Conservation (phyloP, 2,888 invertebrate species). For the Zeuzera pyrina region DNA sequence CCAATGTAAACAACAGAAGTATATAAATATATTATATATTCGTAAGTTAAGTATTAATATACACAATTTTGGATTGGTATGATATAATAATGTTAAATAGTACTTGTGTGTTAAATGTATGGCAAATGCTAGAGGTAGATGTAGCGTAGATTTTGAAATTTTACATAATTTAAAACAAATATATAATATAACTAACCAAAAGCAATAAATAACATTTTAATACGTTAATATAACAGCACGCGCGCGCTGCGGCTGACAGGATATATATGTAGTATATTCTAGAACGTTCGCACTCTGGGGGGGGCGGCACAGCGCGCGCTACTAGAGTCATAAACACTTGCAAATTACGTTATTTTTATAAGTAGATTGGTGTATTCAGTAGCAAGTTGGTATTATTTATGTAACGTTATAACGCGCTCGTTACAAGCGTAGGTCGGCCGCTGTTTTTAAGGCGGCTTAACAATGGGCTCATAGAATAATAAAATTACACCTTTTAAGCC, state of each 20-base stretch:
- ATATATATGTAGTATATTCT: background rate
- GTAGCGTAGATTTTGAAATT: constrained; percentile 72
- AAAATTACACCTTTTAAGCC: too few relatives aligned
- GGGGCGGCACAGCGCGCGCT: constrained; percentile 52
- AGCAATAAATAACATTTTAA: constrained; percentile 62
- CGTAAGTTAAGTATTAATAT: constrained; percentile 48
- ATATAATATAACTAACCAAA: constrained; percentile 60
- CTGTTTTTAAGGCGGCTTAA: too few relatives aligned
- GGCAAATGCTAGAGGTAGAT: constrained; percentile 66
- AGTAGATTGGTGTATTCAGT: constrained; percentile 65
- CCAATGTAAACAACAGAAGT: constrained; percentile 52
- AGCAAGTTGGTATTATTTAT: constrained; percentile 65
- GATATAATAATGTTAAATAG: constrained; percentile 39
- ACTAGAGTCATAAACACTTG: constrained; percentile 50
- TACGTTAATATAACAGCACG: constrained; percentile 40
- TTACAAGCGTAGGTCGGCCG: too few relatives aligned
- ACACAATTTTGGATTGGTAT: constrained; percentile 65
- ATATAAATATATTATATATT: too few relatives aligned
- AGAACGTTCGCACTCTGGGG: background rate
- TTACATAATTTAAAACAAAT: constrained; percentile 50
- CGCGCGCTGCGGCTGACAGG: constrained; percentile 48
- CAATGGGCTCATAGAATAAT: too few relatives aligned
- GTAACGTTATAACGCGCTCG: constrained; percentile 41
- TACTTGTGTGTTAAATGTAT: constrained; percentile 66
- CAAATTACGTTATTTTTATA: constrained; percentile 70